A percentile compares a stretch with the other conserved stretches of the same genome.
Evolutionary conservation across 2,113 vertebrate species (phyloP).

Genomic region (Gnathonemus longibarbis): DNA sequence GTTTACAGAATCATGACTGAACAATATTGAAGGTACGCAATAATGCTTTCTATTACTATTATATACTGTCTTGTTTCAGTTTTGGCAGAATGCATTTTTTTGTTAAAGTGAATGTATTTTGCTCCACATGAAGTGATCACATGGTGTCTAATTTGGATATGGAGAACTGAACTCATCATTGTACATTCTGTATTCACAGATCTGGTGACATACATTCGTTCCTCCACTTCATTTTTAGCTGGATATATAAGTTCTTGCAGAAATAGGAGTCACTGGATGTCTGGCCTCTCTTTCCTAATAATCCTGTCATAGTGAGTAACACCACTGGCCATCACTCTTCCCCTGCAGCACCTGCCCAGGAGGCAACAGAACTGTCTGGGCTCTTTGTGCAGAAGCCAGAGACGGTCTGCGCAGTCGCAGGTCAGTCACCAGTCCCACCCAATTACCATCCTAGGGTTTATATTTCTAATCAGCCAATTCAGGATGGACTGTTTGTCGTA

Average conservation of each 20-base stretch:
- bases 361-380: slow-evolving; percentile 54
- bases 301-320: background rate
- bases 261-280: background rate
- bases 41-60: background rate
- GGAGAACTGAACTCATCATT: background rate
- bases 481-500: background rate
- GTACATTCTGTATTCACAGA: background rate
- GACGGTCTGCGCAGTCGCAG: slow-evolving; percentile 41
- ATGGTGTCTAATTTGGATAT: background rate
- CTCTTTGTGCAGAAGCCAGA: slow-evolving; percentile 65
- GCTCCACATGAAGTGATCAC: background rate
- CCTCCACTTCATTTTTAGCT: background rate
- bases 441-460: background rate
- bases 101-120: background rate
- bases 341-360: slow-evolving; percentile 31
- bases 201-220: background rate
- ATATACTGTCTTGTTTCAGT: background rate
- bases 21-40: background rate
- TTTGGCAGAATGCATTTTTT: background rate
- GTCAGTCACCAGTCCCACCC: slow-evolving; percentile 37
- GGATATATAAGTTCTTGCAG: background rate
- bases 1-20: background rate
- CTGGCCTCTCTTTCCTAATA: background rate
- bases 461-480: too few relatives aligned
- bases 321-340: background rate